Base-by-base conservation (phyloP, 1,140 invertebrate genomes). In the Bursaphelenchus mucronatus region DNA sequence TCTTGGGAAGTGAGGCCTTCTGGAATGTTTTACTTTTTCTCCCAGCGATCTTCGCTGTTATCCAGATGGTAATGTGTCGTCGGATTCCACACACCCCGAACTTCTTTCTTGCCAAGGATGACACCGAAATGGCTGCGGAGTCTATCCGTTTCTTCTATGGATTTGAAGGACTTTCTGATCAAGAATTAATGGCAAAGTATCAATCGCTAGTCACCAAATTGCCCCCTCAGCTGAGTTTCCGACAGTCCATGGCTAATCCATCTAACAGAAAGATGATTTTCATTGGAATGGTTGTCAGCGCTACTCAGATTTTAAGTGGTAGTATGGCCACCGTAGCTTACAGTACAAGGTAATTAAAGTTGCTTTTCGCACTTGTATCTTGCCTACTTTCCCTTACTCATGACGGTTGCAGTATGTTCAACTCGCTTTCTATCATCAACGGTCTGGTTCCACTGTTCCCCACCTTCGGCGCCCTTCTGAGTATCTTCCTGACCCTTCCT, bases 261-360 rank as follows among this genome's bases (percentile, higher is more conserved):
- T 17, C 39, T 0, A 74, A 56, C 52, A 52, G 73, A 41, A 63
- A 57, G n/a, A 68, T 52, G 3, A 59, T 75, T 61, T 40, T 63
- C 0, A 40, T 76, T n/a, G 73, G 70, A 39, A 76, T 74, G 50
- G 11, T 68, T 11, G 68, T 76, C 0, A 75, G 66, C 66, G 62
- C 65, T 4, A 65, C 72, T 10, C 72, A 74, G 40, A 64, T 75
- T 19, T 71, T 75, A 30, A 68, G 59, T 11, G 73, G 73, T 17
- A 67, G 64, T 39, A 75, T 75, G 73, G 73, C 69, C 8, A 51
- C 64, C 8, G 71, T 72, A 13, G 65, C 67, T 0, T 75, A 75
- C 41, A 68, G 65, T 11, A 75, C 71, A 52, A 53, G 62, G 70
- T 72, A 51, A 68, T 70, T 39, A 51, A 21, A 43, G 15, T 74